Evolutionary conservation across 1,140 invertebrate genomes (phyloP), one percentile per base, ranked within the genome.

Genomic region (Zaprionus inermis): DNA sequence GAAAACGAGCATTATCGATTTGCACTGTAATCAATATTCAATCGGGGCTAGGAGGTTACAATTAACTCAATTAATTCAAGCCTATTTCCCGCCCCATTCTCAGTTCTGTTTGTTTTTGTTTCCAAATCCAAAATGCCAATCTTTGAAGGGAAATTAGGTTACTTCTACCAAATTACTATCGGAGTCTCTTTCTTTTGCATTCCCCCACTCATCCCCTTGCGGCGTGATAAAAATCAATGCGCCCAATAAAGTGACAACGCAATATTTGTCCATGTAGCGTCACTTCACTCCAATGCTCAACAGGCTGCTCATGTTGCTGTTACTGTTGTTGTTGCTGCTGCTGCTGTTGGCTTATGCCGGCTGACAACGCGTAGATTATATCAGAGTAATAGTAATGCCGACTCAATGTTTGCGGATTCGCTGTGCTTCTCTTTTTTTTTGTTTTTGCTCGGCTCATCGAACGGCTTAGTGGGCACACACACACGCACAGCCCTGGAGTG

Each of bases 141-240:
- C 36, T 44, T 44, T 16, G 30, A 3, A n/a, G n/a, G 38, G n/a
- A 44, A 44, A 16, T 44, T 44, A 44, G 38, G 38, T 16, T 16
- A 44, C 7, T n/a, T 28, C 24, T 16, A 7, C 38, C n/a, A 44
- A 44, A 44, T 44, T 18, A 44, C 38, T 44, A 44, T 14, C 38
- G n/a, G 6, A 49, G 44, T 49, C 44, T 22, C 4, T 20, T 49
- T 22, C 10, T 49, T 22, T 11, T 18, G 18, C 16, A 49, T 18
- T 11, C 1, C 6, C n/a, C 44, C n/a, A 2, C 10, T 10, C 9
- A 11, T 3, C 44, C 2, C 16, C 2, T 49, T 49, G 10, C 9
- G 3, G 44, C 1, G 44, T 77, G 38, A 79, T 84, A 72, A 84
- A 85, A 84, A 78, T 51, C 63, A 84, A 84, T 83, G 80, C 22